Percentiles rank a stretch among this genome's conserved stretches.
These are phyloP conservation scores for Aleiodes sp. DNA, from an alignment of 1,140 invertebrate genomes.

Conservation along the genomic window DNA sequence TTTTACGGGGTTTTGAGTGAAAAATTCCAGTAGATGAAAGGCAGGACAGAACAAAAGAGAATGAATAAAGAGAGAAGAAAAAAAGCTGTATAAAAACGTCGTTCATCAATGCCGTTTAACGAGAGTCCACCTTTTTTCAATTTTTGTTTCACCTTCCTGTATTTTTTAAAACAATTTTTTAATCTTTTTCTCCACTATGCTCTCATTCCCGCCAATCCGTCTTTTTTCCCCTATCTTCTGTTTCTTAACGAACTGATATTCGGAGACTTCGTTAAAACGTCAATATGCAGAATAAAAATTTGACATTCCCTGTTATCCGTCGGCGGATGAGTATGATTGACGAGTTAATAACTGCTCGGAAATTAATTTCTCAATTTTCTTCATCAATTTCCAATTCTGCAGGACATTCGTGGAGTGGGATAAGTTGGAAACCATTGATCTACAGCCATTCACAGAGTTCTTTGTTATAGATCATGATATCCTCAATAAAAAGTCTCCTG, in stretches of 20 bases:
- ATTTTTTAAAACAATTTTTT: slow-evolving; percentile 1
- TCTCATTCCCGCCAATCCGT: not conserved
- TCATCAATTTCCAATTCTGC: not conserved
- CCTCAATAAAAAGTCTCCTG: too few relatives aligned
- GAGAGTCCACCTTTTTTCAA: not conserved
- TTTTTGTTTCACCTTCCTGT: not conserved
- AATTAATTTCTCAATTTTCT: not conserved
- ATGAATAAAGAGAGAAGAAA: too few relatives aligned
- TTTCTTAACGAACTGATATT: not conserved
- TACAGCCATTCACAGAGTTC: not conserved
- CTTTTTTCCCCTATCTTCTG: not conserved
- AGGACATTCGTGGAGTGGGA: not conserved
- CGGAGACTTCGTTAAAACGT: not conserved
- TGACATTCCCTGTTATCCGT: not conserved
- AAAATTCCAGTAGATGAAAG: not conserved
- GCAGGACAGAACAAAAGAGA: not conserved
- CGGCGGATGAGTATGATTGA: not conserved
- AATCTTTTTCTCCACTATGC: not conserved
- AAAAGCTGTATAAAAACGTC: not conserved
- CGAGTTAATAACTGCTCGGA: not conserved
- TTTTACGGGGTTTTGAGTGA: not conserved
- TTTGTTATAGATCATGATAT: not conserved
- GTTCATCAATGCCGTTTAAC: slow-evolving; percentile 8
- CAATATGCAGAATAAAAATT: not conserved
- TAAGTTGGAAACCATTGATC: not conserved